These are phyloP conservation scores for Gerris buenoi DNA, from an alignment of 1,140 invertebrate species.

Conservation along the genomic window DNA sequence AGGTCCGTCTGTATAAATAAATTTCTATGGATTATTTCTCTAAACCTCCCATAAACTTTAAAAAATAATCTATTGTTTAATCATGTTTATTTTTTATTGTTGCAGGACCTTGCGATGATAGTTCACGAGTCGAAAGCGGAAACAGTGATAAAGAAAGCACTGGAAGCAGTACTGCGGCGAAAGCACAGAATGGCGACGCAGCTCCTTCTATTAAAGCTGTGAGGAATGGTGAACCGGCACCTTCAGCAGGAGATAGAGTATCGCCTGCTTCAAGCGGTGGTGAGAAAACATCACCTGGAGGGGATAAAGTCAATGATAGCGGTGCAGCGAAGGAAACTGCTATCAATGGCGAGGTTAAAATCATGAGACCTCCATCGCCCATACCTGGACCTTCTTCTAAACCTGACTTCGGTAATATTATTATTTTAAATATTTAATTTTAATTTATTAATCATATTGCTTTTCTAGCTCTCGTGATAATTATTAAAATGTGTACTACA, in stretches of 20 bases:
- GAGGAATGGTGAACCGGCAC: background rate
- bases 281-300: background rate
- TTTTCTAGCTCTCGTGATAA: too few species aligned
- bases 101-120: background rate
- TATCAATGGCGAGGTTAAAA: conserved; percentile 11
- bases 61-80: too few species aligned
- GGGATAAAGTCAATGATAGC: background rate
- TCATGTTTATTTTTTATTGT: background rate
- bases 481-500: too few species aligned
- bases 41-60: too few species aligned
- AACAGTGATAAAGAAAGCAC: background rate
- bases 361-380: conserved; percentile 20
- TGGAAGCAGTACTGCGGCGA: background rate
- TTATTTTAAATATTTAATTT: too few species aligned
- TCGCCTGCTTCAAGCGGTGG: background rate
- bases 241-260: background rate
- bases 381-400: conserved; percentile 21
- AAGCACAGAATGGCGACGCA: background rate
- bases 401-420: conserved; percentile 23
- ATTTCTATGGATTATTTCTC: too few species aligned
- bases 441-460: too few species aligned
- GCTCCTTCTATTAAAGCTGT: background rate
- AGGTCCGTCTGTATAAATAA: too few species aligned
- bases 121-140: background rate
- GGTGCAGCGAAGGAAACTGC: too few species aligned